Percentiles rank a stretch among this genome's conserved stretches.
These are phyloP conservation scores for Zaprionus davidi DNA, from an alignment of 1,140 invertebrate species.

Conservation along the genomic window DNA sequence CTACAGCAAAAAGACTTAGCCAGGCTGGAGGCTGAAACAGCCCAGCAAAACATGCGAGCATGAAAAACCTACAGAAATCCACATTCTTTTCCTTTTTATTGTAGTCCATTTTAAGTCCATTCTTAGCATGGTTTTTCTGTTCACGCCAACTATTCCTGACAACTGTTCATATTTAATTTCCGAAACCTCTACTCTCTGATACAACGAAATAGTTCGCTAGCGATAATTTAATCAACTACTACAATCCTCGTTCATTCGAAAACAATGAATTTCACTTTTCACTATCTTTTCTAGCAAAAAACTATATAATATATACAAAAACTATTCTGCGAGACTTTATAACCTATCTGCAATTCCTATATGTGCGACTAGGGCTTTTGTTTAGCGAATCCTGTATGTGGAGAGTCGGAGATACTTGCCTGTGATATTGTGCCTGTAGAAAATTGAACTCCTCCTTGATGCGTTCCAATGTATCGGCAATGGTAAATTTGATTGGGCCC, in stretches of 20 bases:
- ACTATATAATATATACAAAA: neutral
- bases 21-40: slow-evolving; percentile 25
- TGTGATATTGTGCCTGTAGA: slow-evolving; percentile 98
- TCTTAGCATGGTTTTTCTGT: neutral
- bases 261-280: neutral
- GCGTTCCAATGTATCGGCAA: slow-evolving; percentile 97
- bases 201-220: neutral
- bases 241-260: neutral
- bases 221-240: neutral
- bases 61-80: slow-evolving; percentile 42
- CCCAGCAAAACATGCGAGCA: slow-evolving; percentile 35
- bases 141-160: neutral
- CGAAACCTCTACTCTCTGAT: neutral
- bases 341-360: neutral
- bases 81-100: slow-evolving; percentile 30
- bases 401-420: slow-evolving; percentile 89
- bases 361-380: neutral
- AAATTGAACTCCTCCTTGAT: slow-evolving; percentile 99
- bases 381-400: neutral
- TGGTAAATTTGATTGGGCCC: slow-evolving; percentile 97
- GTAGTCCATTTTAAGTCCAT: neutral
- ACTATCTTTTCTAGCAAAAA: neutral
- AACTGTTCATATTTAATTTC: neutral
- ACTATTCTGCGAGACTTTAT: neutral
- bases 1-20: slow-evolving; percentile 36